Conservation (phyloP, 2,888 invertebrate genomes). For the Eumacrocentrus americanus region DNA sequence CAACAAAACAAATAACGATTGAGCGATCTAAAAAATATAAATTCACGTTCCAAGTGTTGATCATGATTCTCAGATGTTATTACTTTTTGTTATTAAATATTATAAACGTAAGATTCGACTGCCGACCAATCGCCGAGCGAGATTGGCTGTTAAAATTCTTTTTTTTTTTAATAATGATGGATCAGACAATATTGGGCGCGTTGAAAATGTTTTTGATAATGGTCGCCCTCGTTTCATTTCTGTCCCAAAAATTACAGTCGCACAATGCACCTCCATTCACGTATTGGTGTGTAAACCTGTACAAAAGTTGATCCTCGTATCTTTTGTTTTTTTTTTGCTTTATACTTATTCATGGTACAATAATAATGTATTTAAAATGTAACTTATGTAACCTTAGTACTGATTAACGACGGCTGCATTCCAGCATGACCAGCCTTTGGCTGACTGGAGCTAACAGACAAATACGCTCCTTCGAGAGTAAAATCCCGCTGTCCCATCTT, state of each 20-base stretch:
- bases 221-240: slow-evolving; percentile 39
- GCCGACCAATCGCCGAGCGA: background rate
- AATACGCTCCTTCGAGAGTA: slow-evolving; percentile 59
- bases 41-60: background rate
- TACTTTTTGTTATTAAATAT: too few relatives aligned
- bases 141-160: background rate
- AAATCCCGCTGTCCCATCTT: slow-evolving; percentile 39
- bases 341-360: slow-evolving; percentile 44
- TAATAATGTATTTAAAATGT: slow-evolving; percentile 61
- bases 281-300: slow-evolving; percentile 43
- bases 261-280: slow-evolving; percentile 20
- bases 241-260: slow-evolving; percentile 54
- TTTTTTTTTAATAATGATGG: too few relatives aligned
- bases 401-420: slow-evolving; percentile 61
- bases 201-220: background rate
- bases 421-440: slow-evolving; percentile 61
- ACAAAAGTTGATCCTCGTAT: slow-evolving; percentile 46
- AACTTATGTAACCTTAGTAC: slow-evolving; percentile 60
- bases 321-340: slow-evolving; percentile 32
- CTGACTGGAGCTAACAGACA: slow-evolving; percentile 62
- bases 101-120: background rate
- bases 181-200: too few relatives aligned
- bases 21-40: slow-evolving; percentile 10
- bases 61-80: background rate
- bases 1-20: slow-evolving; percentile 19